Conservation (phyloP, 2,888 invertebrate species). For the Apoda limacodes region DNA sequence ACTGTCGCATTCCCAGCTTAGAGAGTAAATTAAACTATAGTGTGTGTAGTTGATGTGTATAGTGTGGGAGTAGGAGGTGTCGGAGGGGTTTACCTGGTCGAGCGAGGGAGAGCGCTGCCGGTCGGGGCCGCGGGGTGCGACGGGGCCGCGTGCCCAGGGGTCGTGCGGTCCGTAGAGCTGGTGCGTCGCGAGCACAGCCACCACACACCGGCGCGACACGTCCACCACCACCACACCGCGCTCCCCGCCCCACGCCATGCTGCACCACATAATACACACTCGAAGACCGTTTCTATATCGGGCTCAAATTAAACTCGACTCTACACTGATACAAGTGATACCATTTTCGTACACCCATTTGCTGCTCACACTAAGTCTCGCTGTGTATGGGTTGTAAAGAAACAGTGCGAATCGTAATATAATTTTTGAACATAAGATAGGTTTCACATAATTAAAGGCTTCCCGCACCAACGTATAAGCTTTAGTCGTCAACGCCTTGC, state of each 20-base stretch:
- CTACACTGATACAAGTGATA: no score
- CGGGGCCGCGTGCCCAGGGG: constrained; percentile 47
- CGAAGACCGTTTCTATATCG: no score
- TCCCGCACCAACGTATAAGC: no score
- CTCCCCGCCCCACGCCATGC: constrained; percentile 98
- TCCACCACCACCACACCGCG: constrained; percentile 96
- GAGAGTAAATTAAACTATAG: background rate
- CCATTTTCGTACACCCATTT: no score
- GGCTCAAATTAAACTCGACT: no score
- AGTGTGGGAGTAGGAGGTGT: background rate
- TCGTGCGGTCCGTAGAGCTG: constrained; percentile 91
- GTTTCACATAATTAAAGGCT: no score
- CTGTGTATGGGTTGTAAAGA: no score
- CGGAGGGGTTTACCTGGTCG: constrained; percentile 78
- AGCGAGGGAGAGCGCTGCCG: constrained; percentile 87
- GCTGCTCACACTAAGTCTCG: no score
- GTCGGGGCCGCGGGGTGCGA: constrained; percentile 63
- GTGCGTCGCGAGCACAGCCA: constrained; percentile 89
- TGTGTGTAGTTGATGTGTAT: background rate
- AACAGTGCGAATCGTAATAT: no score
- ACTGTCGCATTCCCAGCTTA: no score
- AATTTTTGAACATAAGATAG: no score
- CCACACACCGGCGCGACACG: constrained; percentile 89
- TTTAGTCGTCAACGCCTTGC: no score
- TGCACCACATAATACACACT: constrained; percentile 38